Evolutionary conservation across 2,113 vertebrate genomes (phyloP), one percentile per base, ranked within the genome.

Genomic region (Dicrurus megarhynchus): DNA sequence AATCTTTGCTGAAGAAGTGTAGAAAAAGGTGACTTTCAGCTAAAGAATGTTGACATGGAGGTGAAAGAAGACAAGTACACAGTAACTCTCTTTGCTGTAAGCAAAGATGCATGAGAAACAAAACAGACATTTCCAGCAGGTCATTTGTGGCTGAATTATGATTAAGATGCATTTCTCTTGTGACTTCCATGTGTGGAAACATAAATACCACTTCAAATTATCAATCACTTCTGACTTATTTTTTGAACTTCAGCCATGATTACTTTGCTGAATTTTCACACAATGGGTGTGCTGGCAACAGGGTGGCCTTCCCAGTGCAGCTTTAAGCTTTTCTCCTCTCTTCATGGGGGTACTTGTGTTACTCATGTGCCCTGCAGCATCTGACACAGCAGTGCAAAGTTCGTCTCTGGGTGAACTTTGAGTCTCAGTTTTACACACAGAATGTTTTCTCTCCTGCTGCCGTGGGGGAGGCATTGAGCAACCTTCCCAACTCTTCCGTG

Each of bases 351-450:
- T 74, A 11, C 0, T 1, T 24, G 8, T 67, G 39, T 87, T 90
- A 60, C 9, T 74, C 8, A 28, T 83, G 53, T 67, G 55, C 16
- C 46, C 16, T 70, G 35, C 46, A 81, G 71, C 24, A 16, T 57
- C 35, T 93, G 59, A 64, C 65, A 88, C 17, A 10, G 49, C 39
- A 88, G 81, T 32, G 44, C 92, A 92, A 75, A 96, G 95, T 96
- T 93, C 70, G 15, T 75, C 13, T 47, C 37, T 76, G 61, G 13
- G 30, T 60, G 74, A 75, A 87, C 67, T 93, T 90, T 52, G 42
- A 41, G 21, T 70, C 55, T 74, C 28, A 59, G 37, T 71, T 93
- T 93, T 89, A 69, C 33, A 27, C 16, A 46, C 16, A 23, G 46
- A 63, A 60, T 76, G 18, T 85, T 94, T 89, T 89, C 33, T 33